Base-by-base conservation (phyloP, 2,888 invertebrate genomes). In the Sarcophaga caerulescens region DNA sequence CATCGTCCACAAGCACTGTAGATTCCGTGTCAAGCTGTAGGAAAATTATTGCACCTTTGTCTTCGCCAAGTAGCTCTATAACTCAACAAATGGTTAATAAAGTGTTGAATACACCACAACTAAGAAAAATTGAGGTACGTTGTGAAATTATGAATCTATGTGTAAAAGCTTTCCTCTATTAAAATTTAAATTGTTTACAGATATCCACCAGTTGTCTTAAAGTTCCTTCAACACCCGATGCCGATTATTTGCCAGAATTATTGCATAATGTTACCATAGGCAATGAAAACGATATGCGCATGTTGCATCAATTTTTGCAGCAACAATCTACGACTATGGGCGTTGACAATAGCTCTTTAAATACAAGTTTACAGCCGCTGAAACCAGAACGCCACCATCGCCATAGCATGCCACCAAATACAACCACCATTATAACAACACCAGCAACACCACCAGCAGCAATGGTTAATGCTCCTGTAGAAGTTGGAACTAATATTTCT, bases 381-480 rank as follows among this genome's bases (percentile, higher is more conserved):
- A 87, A 84, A 71, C 10, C 70, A 25, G 84, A 88, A 21, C 82
- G 70, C 66, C 71, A 76, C 57, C 90, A 91, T 47, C 89, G 92
- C 4, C 90, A 91, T 59, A 91, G 92, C 68, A 91, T 91, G 91
- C 90, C 92, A 71, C 90, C 92, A 44, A 90, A 89, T 73, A 90
- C 93, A 93, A 95, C 93, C 93, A 94, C 92, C 92, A 94, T 90
- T 93, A 94, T 89, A 93, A 95, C 91, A 93, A 95, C 83, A 92
- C 94, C 93, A 93, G 94, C 91, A 92, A 94, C 92, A 90, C 92
- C 89, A 90, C 92, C 63, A 92, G 93, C 80, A 93, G 94, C 89
- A 93, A 93, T 88, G 68, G 81, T 88, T 21, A 88, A 88, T 70
- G 87, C 90, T 76, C 85, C 88, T n/a, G 79, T 80, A 11, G 83